Conservation (phyloP, 2,888 invertebrate species). For the Alentia gelatinosa region DNA sequence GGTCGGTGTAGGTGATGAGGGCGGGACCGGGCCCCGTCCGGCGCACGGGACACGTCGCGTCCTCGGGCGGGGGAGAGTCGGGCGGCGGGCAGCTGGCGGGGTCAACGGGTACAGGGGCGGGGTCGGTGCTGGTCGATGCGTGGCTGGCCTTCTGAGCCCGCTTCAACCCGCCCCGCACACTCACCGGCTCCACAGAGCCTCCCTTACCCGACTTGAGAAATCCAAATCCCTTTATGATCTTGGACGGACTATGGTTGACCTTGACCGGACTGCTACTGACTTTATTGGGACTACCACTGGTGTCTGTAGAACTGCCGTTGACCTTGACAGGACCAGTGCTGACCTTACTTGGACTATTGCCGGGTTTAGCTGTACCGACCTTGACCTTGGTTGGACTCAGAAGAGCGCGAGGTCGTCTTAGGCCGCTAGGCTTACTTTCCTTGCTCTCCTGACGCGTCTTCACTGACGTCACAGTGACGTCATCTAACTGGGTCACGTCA, state of each 20-base stretch:
- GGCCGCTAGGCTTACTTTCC: not conserved
- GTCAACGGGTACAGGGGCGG: not conserved
- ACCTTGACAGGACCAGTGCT: not conserved
- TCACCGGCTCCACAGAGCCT: not conserved
- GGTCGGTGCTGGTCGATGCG: not conserved
- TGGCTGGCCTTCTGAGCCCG: not conserved
- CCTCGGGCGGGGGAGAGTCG: not conserved
- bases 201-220: not conserved
- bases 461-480: not conserved
- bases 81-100: not conserved
- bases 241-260: not conserved
- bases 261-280: not conserved
- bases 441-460: not conserved
- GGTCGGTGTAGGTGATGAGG: not conserved
- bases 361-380: not conserved
- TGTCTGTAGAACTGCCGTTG: not conserved
- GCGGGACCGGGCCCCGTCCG: not conserved
- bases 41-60: not conserved
- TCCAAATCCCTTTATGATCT: not conserved
- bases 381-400: not conserved
- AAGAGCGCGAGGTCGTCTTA: not conserved
- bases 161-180: not conserved
- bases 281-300: not conserved
- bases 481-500: not conserved
- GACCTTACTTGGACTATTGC: not conserved